Evolutionary conservation across 2,113 vertebrate genomes (phyloP), one percentile per base, ranked within the genome.

Genomic region (Callipepla californica): DNA sequence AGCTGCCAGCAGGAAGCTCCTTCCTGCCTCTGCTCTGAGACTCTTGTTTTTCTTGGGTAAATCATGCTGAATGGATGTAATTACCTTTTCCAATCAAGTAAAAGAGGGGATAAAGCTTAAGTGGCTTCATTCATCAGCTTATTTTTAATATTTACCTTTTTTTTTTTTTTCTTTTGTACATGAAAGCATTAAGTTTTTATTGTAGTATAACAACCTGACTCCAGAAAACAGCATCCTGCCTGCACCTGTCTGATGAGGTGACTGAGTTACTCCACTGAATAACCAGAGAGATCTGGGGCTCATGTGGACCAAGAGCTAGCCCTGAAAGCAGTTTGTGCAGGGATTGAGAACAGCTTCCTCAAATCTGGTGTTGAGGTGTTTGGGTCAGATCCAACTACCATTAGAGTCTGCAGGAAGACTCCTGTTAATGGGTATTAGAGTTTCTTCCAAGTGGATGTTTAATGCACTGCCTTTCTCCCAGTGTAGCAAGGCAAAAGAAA

Each of bases 31-130:
- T 92, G 36, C 55, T 51, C 50, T 63, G 61, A 40, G 4, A 77
- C 42, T 30, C 42, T 6, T 36, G 42, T 89, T 61, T 42, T 20
- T 20, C 61, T 80, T 67, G 34, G 9, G 3, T 62, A 85, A 90
- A 84, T 58, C 34, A 45, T 90, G 94, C 47, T 4, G 9, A 87
- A 83, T 48, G n/a, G 69, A 47, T 22, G 23, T 42, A 78, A 89
- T 85, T 93, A 70, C 34, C 34, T 85, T 87, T 80, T 68, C 42
- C 44, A 95, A 96, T 93, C 67, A 92, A 92, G 81, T 82, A 7
- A 90, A 94, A 94, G 87, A 40, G 44, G 9, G 57, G 20, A 17
- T 83, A 63, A 57, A 74, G 42, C 59, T 92, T 94, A 85, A 94
- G 72, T 50, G 91, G 68, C 55, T 82, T 63, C 9, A 55, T 89